Percentiles rank a stretch among this genome's conserved stretches.
Conservation (phyloP, 2,113 vertebrate genomes). For the Brachirus orientalis region DNA sequence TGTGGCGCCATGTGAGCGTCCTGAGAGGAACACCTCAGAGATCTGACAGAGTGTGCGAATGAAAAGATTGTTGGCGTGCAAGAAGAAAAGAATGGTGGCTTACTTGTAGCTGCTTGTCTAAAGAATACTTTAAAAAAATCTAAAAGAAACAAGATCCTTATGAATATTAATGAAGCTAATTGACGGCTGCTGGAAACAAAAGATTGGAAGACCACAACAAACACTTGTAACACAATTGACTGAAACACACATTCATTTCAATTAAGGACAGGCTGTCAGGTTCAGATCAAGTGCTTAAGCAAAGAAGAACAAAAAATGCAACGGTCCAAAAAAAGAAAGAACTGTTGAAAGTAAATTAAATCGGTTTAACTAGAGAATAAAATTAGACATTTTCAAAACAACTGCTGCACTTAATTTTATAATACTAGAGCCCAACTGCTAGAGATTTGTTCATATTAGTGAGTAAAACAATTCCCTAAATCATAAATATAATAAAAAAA, state of each 20-base stretch:
- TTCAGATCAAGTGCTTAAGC: constrained; percentile 35
- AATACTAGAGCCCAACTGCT: too few species aligned
- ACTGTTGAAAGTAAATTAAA: neutral
- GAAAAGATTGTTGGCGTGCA: constrained; percentile 42
- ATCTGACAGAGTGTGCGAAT: constrained; percentile 58
- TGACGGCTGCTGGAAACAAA: constrained; percentile 72
- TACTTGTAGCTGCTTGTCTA: constrained; percentile 64
- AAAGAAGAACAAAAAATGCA: constrained; percentile 33
- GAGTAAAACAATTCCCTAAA: too few species aligned
- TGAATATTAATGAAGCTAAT: constrained; percentile 77
- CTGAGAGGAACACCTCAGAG: constrained; percentile 64
- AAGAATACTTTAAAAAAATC: constrained; percentile 56
- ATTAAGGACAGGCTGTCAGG: constrained; percentile 47
- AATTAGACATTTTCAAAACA: too few species aligned
- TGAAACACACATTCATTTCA: constrained; percentile 42
- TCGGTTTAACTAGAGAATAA: too few species aligned
- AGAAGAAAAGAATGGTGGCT: constrained; percentile 49
- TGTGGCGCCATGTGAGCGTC: constrained; percentile 40
- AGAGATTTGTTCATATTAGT: too few species aligned
- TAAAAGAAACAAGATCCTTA: constrained; percentile 57
- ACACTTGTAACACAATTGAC: constrained; percentile 57
- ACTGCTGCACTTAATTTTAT: too few species aligned
- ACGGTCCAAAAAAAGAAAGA: neutral
- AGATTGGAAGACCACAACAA: constrained; percentile 63
- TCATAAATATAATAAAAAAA: too few species aligned